Percentiles rank a stretch among this genome's conserved stretches.
Conservation (phyloP, 2,888 invertebrate species). For the Autographa pulchrina region DNA sequence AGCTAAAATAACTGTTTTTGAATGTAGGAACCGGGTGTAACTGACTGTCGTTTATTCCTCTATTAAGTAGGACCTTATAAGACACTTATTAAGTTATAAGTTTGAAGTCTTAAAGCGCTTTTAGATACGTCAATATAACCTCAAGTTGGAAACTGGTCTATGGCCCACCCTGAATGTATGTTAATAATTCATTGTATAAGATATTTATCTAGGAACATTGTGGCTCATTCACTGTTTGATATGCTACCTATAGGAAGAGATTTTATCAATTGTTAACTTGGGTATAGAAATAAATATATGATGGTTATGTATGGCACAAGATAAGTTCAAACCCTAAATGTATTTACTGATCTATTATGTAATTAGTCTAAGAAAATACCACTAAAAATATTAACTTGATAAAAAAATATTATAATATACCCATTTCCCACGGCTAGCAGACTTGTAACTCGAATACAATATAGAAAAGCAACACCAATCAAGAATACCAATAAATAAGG, state of each 20-base stretch:
- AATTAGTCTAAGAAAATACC: not conserved
- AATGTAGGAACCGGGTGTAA: too few species aligned
- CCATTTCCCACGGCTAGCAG: constrained; percentile 24
- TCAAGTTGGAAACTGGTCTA: too few species aligned
- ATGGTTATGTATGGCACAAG: not conserved
- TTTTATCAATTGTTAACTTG: not conserved
- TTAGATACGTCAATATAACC: too few species aligned
- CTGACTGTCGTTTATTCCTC: too few species aligned
- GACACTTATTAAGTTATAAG: too few species aligned
- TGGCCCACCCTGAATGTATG: too few species aligned
- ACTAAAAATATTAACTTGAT: not conserved
- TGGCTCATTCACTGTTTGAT: not conserved
- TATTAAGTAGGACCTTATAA: too few species aligned
- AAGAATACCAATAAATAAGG: constrained; percentile 48
- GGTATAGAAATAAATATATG: not conserved
- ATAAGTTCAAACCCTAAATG: not conserved
- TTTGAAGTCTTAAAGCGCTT: too few species aligned
- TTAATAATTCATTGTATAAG: too few species aligned
- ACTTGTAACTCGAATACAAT: constrained; percentile 16
- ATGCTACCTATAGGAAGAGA: not conserved
- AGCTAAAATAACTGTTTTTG: too few species aligned
- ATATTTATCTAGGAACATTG: not conserved
- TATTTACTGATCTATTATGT: not conserved
- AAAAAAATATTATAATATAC: not conserved
- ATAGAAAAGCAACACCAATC: constrained; percentile 38